These are phyloP conservation scores for Brachyopa scutellaris DNA, from an alignment of 2,888 invertebrate genomes.

Conservation along the genomic window DNA sequence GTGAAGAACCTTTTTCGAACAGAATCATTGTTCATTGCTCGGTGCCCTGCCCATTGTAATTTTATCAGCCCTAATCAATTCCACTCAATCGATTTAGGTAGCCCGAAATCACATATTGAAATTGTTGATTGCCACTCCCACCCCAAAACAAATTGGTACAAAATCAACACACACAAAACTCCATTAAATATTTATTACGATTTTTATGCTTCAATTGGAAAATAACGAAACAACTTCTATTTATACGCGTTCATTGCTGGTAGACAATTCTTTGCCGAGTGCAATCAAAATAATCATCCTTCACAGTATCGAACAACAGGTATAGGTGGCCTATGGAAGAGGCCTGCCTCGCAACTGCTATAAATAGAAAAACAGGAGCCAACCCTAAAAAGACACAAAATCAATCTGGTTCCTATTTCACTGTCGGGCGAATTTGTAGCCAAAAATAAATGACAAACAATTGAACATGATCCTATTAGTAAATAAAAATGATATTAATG, in stretches of 20 bases:
- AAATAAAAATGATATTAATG: constrained; percentile 28
- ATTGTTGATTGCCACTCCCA: constrained; percentile 4
- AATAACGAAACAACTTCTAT: neutral
- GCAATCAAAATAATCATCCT: constrained; percentile 28
- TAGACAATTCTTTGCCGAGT: neutral
- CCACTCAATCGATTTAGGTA: neutral
- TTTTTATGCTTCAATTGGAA: constrained; percentile 29
- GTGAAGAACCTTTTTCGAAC: constrained; percentile 18
- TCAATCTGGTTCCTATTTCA: neutral
- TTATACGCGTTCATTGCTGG: neutral
- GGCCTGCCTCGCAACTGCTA: neutral
- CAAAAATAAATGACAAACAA: constrained; percentile 29
- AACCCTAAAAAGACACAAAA: constrained; percentile 9
- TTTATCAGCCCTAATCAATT: neutral
- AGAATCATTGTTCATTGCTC: neutral
- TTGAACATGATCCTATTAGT: constrained; percentile 44
- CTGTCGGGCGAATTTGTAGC: neutral
- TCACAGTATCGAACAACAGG: constrained; percentile 22
- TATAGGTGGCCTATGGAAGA: neutral
- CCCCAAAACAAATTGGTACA: neutral
- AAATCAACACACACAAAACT: constrained; percentile 6
- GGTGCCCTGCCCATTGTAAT: neutral
- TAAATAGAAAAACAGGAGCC: neutral
- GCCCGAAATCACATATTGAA: constrained; percentile 3
- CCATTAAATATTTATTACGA: constrained; percentile 26